phyloP scores from a whole-genome alignment of 2,888 invertebrate genomes.

The Acrobasis repandana region DNA sequence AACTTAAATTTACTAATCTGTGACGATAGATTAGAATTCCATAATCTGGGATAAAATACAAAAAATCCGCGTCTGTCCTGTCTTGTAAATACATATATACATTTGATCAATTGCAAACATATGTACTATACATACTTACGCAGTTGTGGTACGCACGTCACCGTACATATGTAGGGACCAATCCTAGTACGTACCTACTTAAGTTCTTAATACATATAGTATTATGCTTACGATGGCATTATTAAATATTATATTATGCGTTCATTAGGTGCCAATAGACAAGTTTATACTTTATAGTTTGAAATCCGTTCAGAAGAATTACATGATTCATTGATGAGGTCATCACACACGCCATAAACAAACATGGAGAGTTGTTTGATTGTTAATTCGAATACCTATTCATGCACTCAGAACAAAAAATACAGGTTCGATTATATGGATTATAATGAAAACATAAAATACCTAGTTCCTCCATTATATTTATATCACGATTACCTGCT shows the following conservation, averaged over 20 bases:
- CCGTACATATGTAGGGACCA: no score
- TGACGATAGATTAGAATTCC: not conserved
- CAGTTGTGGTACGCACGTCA: not conserved
- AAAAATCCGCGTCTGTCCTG: not conserved
- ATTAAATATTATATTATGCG: not conserved
- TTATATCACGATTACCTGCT: not conserved
- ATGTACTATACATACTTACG: not conserved
- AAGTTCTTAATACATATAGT: no score
- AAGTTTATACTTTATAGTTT: not conserved
- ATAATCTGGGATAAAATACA: not conserved
- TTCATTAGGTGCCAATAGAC: not conserved
- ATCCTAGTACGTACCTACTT: no score
- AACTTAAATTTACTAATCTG: not conserved
- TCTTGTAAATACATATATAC: not conserved
- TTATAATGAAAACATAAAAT: not conserved
- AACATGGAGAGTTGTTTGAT: not conserved
- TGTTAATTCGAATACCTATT: not conserved
- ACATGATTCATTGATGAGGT: conserved; percentile 23
- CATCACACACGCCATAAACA: conserved; percentile 12
- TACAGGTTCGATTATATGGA: not conserved
- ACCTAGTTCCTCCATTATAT: not conserved
- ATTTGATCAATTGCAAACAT: no score
- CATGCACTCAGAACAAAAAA: not conserved
- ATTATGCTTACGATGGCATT: no score
- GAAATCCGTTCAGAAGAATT: conserved; percentile 16